These are phyloP conservation scores for Steinernema khuongi DNA, from an alignment of 1,140 invertebrate genomes.

Conservation along the genomic window DNA sequence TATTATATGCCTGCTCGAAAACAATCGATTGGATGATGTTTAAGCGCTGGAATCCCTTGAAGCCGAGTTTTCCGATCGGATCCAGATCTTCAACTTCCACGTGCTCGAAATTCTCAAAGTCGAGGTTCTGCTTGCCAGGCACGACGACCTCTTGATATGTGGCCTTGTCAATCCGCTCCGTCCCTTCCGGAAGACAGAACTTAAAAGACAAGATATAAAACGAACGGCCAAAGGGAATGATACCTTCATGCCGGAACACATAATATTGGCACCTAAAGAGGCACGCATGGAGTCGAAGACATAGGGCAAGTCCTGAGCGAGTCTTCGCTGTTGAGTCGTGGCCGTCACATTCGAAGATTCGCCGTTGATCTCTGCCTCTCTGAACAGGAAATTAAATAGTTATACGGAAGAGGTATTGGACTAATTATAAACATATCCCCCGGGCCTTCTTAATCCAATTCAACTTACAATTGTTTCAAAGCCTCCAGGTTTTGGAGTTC, in stretches of 20 bases:
- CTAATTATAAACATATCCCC: too few relatives aligned
- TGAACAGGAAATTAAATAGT: slow-evolving; percentile 17
- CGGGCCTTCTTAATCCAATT: too few relatives aligned
- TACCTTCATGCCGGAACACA: slow-evolving; percentile 58
- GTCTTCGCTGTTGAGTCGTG: not conserved
- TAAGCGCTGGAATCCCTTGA: slow-evolving; percentile 75
- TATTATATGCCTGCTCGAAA: slow-evolving; percentile 86
- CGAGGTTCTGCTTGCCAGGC: slow-evolving; percentile 65
- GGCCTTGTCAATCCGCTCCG: slow-evolving; percentile 67
- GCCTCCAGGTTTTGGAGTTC: slow-evolving; percentile 60
- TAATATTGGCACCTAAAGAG: slow-evolving; percentile 28
- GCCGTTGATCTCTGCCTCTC: slow-evolving; percentile 29
- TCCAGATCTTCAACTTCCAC: slow-evolving; percentile 47
- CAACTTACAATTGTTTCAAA: slow-evolving; percentile 65
- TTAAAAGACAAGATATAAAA: slow-evolving; percentile 38
- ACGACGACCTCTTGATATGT: slow-evolving; percentile 28
- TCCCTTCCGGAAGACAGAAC: slow-evolving; percentile 73
- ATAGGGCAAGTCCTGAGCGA: slow-evolving; percentile 39
- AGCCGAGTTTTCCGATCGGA: slow-evolving; percentile 75
- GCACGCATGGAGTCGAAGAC: slow-evolving; percentile 60
- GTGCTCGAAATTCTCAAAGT: slow-evolving; percentile 69
- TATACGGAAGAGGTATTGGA: too few relatives aligned
- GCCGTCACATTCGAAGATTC: slow-evolving; percentile 24
- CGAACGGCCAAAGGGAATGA: not conserved
- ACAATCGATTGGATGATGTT: slow-evolving; percentile 94